Evolutionary conservation across 2,113 vertebrate species (phyloP).

Genomic region (Phalacrocorax brasilianus): DNA sequence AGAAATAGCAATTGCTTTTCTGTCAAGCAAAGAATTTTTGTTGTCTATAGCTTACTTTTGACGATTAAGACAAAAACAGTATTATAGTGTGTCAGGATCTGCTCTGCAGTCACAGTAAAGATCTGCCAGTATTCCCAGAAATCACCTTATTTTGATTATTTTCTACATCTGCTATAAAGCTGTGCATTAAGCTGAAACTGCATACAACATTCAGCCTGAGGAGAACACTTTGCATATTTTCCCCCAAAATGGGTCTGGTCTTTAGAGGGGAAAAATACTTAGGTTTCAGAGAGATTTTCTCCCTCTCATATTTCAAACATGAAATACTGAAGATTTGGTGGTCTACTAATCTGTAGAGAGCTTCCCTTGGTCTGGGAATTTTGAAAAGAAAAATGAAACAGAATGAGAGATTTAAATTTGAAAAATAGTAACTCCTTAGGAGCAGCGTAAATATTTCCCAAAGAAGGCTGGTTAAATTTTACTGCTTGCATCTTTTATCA

Average conservation of each 20-base stretch:
- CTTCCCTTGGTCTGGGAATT: slow-evolving; percentile 27
- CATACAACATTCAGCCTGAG: slow-evolving; percentile 23
- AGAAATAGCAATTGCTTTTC: slow-evolving; percentile 62
- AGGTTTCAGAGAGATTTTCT: slow-evolving; percentile 37
- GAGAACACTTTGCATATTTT: slow-evolving; percentile 59
- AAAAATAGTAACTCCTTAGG: slow-evolving; percentile 22
- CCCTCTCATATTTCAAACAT: slow-evolving; percentile 42
- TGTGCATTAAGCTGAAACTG: slow-evolving; percentile 27
- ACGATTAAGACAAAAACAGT: slow-evolving; percentile 49
- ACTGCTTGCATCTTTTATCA: background rate
- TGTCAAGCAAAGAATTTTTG: slow-evolving; percentile 41
- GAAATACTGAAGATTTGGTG: slow-evolving; percentile 23
- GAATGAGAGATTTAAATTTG: slow-evolving; percentile 47
- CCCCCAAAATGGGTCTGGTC: slow-evolving; percentile 37
- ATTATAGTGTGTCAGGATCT: slow-evolving; percentile 17
- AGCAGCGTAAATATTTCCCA: slow-evolving; percentile 13
- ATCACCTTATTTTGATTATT: background rate
- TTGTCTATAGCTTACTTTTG: slow-evolving; percentile 62
- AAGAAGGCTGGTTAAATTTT: background rate
- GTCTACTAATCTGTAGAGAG: slow-evolving; percentile 40
- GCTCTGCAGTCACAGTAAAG: background rate
- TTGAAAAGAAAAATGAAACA: slow-evolving; percentile 50
- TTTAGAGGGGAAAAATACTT: slow-evolving; percentile 55
- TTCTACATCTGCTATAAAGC: slow-evolving; percentile 9
- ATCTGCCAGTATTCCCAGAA: background rate